A percentile compares a stretch with the other conserved stretches of the same genome.
Conservation (phyloP, 2,888 invertebrate species). For the Calephelis perditalis region DNA sequence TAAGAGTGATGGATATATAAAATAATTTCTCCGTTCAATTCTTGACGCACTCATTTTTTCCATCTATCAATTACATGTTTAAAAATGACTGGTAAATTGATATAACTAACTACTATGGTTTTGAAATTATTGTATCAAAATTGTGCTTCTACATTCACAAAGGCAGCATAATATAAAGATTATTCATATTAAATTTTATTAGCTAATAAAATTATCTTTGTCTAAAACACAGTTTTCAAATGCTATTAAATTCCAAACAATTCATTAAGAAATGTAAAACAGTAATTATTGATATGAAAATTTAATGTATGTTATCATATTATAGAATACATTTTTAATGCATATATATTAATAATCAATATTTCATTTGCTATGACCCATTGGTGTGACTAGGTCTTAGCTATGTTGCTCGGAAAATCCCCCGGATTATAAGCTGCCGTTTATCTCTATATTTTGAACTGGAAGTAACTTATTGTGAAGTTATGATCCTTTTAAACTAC, state of each 20-base stretch:
- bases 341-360: not conserved
- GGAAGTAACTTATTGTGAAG: not conserved
- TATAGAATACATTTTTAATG: constrained; percentile 6
- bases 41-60: not conserved
- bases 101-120: not conserved
- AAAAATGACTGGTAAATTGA: not conserved
- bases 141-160: constrained; percentile 11
- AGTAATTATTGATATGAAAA: constrained; percentile 6
- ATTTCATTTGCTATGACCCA: not conserved
- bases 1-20: constrained; percentile 35
- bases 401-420: not conserved
- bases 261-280: not conserved
- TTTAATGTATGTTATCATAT: not conserved
- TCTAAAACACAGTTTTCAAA: constrained; percentile 3
- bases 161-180: constrained; percentile 12
- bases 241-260: constrained; percentile 6
- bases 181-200: constrained; percentile 7
- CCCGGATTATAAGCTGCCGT: not conserved
- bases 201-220: constrained; percentile 9
- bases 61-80: constrained; percentile 8
- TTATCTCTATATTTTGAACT: not conserved
- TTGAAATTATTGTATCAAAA: constrained; percentile 8
- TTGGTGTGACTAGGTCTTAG: not conserved
- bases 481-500: not conserved
- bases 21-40: constrained; percentile 34